Evolutionary conservation across 2,888 invertebrate species (phyloP).

Genomic region (Plemyria rubiginata): DNA sequence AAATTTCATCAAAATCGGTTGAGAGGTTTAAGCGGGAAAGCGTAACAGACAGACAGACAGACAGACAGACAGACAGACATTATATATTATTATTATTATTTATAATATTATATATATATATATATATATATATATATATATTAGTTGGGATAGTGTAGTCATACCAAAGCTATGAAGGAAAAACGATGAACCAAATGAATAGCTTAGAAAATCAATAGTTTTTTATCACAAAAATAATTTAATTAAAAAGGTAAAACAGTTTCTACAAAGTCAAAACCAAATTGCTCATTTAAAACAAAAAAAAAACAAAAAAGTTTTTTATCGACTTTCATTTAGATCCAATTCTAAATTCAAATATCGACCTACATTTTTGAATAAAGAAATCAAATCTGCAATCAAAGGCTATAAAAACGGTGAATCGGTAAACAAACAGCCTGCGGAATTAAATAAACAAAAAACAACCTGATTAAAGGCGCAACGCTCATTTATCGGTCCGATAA

Average conservation of each 20-base stretch:
- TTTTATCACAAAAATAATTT: too few species aligned
- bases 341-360: constrained; percentile 28
- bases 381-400: constrained; percentile 36
- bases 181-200: too few species aligned
- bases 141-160: too few species aligned
- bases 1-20: too few species aligned
- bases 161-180: too few species aligned
- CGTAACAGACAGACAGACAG: too few species aligned
- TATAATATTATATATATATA: too few species aligned
- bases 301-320: neutral
- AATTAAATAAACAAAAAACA: constrained; percentile 50
- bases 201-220: too few species aligned
- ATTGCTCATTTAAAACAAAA: neutral
- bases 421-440: constrained; percentile 53
- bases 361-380: constrained; percentile 26
- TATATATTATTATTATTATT: too few species aligned
- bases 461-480: constrained; percentile 76
- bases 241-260: neutral
- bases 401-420: constrained; percentile 35
- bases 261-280: constrained; percentile 1
- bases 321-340: constrained; percentile 5
- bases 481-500: constrained; percentile 81
- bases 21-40: too few species aligned
- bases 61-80: too few species aligned
- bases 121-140: too few species aligned